phyloP scores from a whole-genome alignment of 2,113 vertebrate species.

The Cyphomyrus plagiostoma region DNA sequence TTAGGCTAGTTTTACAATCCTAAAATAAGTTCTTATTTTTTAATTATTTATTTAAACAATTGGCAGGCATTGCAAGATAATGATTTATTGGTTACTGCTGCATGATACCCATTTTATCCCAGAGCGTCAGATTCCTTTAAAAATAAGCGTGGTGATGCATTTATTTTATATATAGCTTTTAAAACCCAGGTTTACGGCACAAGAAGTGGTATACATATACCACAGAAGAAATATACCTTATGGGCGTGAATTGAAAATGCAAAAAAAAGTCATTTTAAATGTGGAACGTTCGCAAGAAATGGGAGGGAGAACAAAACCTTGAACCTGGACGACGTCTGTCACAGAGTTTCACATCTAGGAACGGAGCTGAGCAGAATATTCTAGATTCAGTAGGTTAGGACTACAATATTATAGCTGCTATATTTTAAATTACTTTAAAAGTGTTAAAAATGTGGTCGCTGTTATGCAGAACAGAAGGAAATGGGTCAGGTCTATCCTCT shows the following conservation, averaged over 20 bases:
- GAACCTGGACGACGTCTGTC: neutral
- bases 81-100: neutral
- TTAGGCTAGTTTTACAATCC: neutral
- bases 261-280: neutral
- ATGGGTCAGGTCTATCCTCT: conserved; percentile 51
- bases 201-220: neutral
- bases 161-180: neutral
- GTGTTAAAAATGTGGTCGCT: conserved; percentile 18
- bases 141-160: neutral
- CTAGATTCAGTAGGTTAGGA: conserved; percentile 34
- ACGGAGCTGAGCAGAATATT: neutral
- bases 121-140: neutral
- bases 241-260: neutral
- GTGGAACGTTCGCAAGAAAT: neutral
- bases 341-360: neutral
- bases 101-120: neutral
- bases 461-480: conserved; percentile 36
- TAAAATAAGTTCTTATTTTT: neutral
- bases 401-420: conserved; percentile 45
- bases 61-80: neutral
- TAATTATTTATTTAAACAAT: neutral
- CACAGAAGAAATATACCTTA: neutral
- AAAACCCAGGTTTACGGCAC: neutral
- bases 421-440: conserved; percentile 26
- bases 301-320: neutral